Conservation (phyloP, 1,140 invertebrate species). For the Drosophila dunni region DNA sequence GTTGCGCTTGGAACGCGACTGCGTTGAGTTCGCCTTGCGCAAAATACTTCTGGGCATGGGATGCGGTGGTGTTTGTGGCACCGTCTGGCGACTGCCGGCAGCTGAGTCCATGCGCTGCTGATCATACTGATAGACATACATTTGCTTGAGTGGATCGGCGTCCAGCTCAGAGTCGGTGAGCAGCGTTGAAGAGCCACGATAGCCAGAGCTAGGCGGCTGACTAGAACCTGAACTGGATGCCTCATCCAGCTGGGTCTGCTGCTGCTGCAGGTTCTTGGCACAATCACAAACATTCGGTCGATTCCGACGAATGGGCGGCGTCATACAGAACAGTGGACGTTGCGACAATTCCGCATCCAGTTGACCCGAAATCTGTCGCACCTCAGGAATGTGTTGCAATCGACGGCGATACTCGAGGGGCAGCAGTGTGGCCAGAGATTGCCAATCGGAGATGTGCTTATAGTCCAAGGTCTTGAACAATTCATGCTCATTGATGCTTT, state of each 20-base stretch:
- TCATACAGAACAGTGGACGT: constrained; percentile 88
- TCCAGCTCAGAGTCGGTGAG: constrained; percentile 90
- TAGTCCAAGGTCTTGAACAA: constrained; percentile 91
- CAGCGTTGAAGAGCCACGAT: constrained; percentile 93
- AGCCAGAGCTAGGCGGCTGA: constrained; percentile 92
- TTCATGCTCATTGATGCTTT: constrained; percentile 90
- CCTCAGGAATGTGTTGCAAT: constrained; percentile 91
- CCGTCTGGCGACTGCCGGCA: constrained; percentile 49
- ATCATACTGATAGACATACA: constrained; percentile 93
- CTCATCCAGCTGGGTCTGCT: constrained; percentile 71
- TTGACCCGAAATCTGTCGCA: constrained; percentile 71
- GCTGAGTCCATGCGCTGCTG: constrained; percentile 86
- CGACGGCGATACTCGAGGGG: constrained; percentile 91
- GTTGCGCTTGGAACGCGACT: constrained; percentile 88
- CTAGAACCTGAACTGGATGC: constrained; percentile 89
- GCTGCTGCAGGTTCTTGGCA: constrained; percentile 84
- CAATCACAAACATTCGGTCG: constrained; percentile 87
- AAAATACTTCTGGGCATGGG: constrained; percentile 84
- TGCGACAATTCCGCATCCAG: constrained; percentile 86
- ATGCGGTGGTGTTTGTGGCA: constrained; percentile 85
- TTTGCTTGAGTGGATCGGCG: constrained; percentile 81
- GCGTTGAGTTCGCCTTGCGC: constrained; percentile 75
- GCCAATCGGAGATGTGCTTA: constrained; percentile 94
- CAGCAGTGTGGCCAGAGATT: constrained; percentile 93
- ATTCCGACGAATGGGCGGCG: constrained; percentile 86